Conservation (phyloP, 2,888 invertebrate species). For the Myathropa florea region DNA sequence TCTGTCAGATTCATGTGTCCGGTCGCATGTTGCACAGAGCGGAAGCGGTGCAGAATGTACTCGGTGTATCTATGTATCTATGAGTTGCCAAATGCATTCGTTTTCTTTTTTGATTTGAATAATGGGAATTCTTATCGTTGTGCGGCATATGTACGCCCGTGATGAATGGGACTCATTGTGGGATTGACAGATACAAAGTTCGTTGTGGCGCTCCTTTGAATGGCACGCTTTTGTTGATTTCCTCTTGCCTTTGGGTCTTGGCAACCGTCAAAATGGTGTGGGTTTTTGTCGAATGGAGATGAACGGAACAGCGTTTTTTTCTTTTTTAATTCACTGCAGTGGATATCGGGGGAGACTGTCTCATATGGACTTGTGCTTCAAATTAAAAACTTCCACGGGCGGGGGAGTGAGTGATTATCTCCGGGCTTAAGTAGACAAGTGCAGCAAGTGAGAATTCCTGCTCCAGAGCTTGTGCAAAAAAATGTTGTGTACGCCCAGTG, state of each 20-base stretch:
- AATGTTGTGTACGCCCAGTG: too few relatives aligned
- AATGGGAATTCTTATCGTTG: conserved; percentile 52
- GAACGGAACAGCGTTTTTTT: neutral
- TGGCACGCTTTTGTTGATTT: conserved; percentile 14
- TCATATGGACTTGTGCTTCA: neutral
- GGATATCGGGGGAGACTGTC: neutral
- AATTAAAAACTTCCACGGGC: too few relatives aligned
- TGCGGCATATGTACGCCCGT: neutral
- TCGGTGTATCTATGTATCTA: neutral
- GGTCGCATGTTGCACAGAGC: neutral
- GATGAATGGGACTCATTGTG: conserved; percentile 57
- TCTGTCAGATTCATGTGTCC: neutral
- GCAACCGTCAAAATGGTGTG: neutral
- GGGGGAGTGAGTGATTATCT: neutral
- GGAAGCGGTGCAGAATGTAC: conserved; percentile 10
- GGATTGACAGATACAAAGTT: conserved; percentile 61
- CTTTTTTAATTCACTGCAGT: neutral
- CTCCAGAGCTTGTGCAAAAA: neutral
- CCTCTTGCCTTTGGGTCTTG: neutral
- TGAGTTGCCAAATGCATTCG: conserved; percentile 54
- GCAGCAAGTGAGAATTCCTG: neutral
- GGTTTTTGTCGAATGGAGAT: neutral
- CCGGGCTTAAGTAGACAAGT: neutral
- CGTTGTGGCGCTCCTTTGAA: conserved; percentile 45
- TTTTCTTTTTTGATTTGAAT: conserved; percentile 15